Conservation (phyloP, 2,113 vertebrate species). For the Crocuta crocuta region DNA sequence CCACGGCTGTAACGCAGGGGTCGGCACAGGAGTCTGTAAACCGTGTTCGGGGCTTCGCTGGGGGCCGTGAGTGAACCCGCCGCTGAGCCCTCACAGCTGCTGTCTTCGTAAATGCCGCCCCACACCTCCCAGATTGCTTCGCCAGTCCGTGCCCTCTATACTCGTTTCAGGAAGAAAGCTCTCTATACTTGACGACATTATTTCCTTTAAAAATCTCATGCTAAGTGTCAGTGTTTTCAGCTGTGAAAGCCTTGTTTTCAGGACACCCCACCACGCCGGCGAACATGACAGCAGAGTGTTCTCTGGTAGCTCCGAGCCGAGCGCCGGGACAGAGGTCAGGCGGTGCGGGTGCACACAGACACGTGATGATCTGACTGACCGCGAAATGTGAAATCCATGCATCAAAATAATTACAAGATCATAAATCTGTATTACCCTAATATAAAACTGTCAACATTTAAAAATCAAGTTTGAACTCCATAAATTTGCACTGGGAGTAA, state of each 20-base stretch:
- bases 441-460: neutral
- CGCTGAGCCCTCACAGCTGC: neutral
- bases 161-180: neutral
- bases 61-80: no score
- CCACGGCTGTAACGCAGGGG: accelerated
- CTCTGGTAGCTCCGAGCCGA: neutral
- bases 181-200: neutral
- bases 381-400: neutral
- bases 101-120: neutral
- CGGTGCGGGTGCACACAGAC: accelerated
- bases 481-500: neutral
- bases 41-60: no score
- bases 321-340: accelerated
- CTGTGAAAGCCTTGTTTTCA: neutral
- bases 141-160: neutral
- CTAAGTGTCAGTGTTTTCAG: neutral
- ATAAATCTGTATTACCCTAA: neutral
- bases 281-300: neutral
- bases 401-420: neutral
- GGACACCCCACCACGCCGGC: neutral
- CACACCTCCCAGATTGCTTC: neutral
- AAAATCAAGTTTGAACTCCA: neutral
- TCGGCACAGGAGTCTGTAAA: no score
- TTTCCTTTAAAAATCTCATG: neutral
- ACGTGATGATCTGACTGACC: accelerated